Conservation (phyloP, 2,797 vertebrate genomes). For the Pseudochirops corinnae region DNA sequence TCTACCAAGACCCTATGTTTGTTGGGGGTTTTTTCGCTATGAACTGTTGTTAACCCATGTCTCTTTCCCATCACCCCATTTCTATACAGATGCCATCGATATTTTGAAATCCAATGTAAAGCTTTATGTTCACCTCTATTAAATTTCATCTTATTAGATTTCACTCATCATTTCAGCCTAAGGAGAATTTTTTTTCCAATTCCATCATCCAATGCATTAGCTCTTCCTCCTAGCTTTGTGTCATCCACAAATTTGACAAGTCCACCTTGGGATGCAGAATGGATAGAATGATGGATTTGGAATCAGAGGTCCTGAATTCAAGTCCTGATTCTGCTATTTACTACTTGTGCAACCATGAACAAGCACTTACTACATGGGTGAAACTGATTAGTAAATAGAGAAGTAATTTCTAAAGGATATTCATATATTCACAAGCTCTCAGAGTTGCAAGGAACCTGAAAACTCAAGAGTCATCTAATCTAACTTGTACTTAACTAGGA, state of each 20-base stretch:
- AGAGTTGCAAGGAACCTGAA: not conserved
- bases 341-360: not conserved
- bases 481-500: not conserved
- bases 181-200: not conserved
- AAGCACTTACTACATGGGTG: not conserved
- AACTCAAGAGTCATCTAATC: not conserved
- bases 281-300: not conserved
- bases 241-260: not conserved
- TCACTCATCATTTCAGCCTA: not conserved
- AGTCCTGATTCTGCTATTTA: not conserved
- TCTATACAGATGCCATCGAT: not conserved
- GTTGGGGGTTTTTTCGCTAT: not conserved
- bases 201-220: not conserved
- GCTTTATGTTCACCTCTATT: not conserved
- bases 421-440: not conserved
- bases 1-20: not conserved
- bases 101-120: not conserved
- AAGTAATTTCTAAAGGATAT: not conserved
- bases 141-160: not conserved
- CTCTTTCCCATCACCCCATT: not conserved
- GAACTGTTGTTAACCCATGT: not conserved
- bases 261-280: not conserved
- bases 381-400: not conserved
- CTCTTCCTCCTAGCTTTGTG: not conserved
- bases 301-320: not conserved